phyloP scores from a whole-genome alignment of 2,888 invertebrate species.

The Spodoptera picta region DNA sequence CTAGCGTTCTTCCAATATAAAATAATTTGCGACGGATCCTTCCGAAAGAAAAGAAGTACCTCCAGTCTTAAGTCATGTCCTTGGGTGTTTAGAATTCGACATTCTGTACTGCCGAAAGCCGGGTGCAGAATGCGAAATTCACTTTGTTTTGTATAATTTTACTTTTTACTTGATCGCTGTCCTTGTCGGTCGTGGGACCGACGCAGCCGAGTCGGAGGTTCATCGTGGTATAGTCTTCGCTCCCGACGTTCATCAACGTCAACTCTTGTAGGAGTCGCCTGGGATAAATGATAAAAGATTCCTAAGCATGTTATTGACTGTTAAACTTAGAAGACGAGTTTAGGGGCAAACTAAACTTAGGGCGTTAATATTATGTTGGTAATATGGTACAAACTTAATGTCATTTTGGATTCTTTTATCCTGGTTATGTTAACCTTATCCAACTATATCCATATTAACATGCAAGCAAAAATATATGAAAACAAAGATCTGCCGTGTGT shows the following conservation, averaged over 20 bases:
- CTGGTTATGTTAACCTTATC: no score
- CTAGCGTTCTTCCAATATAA: conserved; percentile 27
- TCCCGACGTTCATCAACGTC: conserved; percentile 72
- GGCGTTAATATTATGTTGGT: no score
- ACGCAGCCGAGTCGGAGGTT: conserved; percentile 78
- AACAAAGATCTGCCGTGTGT: no score
- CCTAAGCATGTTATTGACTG: no score
- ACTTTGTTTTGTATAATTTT: conserved; percentile 27
- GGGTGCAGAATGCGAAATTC: conserved; percentile 45
- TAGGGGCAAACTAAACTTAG: no score
- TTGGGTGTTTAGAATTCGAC: conserved; percentile 35
- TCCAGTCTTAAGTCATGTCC: conserved; percentile 36
- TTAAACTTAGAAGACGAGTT: no score
- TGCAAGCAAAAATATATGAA: no score
- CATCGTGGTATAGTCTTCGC: conserved; percentile 71
- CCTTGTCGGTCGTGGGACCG: conserved; percentile 67
- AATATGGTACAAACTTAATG: no score
- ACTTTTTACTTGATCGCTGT: conserved; percentile 64
- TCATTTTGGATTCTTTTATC: no score
- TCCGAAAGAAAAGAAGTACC: conserved; percentile 22
- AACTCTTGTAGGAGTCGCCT: conserved; percentile 71
- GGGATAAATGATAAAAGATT: conserved; percentile 7
- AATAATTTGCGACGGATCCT: conserved; percentile 32
- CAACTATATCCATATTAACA: no score
- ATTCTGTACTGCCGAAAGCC: conserved; percentile 37